Evolutionary conservation across 2,113 vertebrate species (phyloP).

Genomic region (Phalacrocorax aristotelis): DNA sequence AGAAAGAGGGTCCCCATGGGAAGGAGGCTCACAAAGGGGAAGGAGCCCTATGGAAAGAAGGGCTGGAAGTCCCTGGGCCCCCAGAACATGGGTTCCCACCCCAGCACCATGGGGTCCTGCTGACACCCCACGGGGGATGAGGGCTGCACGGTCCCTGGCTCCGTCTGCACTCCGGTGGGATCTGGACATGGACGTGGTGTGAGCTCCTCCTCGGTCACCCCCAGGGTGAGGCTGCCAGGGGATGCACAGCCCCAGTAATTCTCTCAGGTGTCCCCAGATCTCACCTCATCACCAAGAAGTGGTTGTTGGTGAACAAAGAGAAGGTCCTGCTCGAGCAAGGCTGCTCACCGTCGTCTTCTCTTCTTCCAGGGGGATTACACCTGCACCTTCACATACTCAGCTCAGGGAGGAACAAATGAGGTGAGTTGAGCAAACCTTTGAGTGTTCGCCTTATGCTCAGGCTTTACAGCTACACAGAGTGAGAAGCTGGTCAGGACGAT

Average conservation of each 20-base stretch:
- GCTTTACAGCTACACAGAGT: fast-evolving
- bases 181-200: fast-evolving
- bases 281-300: fast-evolving
- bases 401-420: slow-evolving; percentile 97
- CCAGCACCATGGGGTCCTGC: neutral
- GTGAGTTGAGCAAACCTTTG: slow-evolving; percentile 63
- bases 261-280: neutral
- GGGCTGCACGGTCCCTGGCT: fast-evolving
- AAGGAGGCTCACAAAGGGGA: neutral
- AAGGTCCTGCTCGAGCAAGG: fast-evolving
- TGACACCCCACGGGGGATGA: neutral
- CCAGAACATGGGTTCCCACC: fast-evolving
- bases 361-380: slow-evolving; percentile 76
- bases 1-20: too few relatives aligned
- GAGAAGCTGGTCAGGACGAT: neutral
- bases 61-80: neutral
- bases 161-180: fast-evolving
- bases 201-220: neutral
- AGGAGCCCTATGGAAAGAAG: neutral
- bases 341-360: neutral
- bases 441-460: fast-evolving
- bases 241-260: fast-evolving
- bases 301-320: neutral
- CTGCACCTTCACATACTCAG: slow-evolving; percentile 90
- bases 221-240: fast-evolving